Base-by-base conservation (phyloP, 2,113 vertebrate genomes). In the Hypomesus transpacificus region DNA sequence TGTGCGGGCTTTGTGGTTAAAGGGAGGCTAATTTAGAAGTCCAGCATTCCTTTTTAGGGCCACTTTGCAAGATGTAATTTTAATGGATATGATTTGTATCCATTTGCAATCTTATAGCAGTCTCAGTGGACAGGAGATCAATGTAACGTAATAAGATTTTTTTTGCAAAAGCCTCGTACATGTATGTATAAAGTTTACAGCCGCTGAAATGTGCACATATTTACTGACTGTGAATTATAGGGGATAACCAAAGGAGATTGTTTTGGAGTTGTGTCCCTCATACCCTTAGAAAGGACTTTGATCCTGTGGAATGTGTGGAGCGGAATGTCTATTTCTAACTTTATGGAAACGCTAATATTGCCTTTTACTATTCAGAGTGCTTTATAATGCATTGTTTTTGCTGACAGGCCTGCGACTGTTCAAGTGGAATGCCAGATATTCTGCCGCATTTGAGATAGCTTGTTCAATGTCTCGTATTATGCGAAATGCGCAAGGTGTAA, bases 391-490 rank as follows among this genome's bases (percentile, higher is more conserved):
- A 62, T 46, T 65, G 4, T 50, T 18, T 46, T 21, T 56, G 65
- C 65, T 68, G 53, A 64, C 14, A 13, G 24, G 63, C 22, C 67
- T 68, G 65, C 24, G 63, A 60, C 39, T 46, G 39, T 70, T 20
- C 57, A 58, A 59, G 21, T 58, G 53, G 16, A 66, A 54, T 75
- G 26, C 53, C 34, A 51, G 17, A 24, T 53, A 53, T 14, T 18
- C 39, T 60, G n/a, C 18, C 24, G 53, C 50, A 24, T 61, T 28
- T 26, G 18, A 54, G 46, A 31, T 62, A 0, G 26, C 61, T 66
- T 63, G 53, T 62, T 58, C 22, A 50, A 14, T 65, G 46, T 75
- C 24, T 66, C 62, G 56, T 62, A 71, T 71, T 14, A 61, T 72
- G 60, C 68, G 56, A 54, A 17, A 68, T 21, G 22, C 34, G 62